These are phyloP conservation scores for Protonibea diacanthus DNA, from an alignment of 2,797 vertebrate genomes.

Conservation along the genomic window DNA sequence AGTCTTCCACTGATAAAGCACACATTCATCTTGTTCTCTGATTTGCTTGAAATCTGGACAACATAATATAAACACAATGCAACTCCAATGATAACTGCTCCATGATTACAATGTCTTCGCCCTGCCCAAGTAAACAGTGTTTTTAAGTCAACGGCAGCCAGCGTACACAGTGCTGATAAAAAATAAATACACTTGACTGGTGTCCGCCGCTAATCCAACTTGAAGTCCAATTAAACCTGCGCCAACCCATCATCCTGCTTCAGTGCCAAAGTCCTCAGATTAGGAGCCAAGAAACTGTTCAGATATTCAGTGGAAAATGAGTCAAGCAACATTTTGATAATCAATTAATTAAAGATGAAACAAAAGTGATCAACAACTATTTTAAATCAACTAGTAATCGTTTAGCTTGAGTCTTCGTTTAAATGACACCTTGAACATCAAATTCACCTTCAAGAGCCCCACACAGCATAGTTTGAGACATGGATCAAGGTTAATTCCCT, in stretches of 20 bases:
- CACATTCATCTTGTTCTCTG: neutral
- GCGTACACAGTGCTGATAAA: slow-evolving; percentile 20
- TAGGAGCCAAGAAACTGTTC: slow-evolving; percentile 7
- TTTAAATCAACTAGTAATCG: neutral
- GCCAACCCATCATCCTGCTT: neutral
- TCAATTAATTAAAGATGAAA: neutral
- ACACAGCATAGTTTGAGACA: too few relatives aligned
- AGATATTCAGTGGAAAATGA: slow-evolving; percentile 1
- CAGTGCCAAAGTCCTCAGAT: neutral
- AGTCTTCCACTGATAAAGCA: neutral
- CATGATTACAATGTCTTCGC: neutral
- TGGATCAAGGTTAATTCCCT: too few relatives aligned
- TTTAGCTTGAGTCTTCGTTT: neutral
- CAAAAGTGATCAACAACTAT: slow-evolving; percentile 1
- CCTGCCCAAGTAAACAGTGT: neutral
- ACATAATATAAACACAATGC: neutral
- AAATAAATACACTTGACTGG: slow-evolving; percentile 31
- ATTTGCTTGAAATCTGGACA: neutral
- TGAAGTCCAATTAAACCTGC: neutral
- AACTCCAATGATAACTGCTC: neutral
- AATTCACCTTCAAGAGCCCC: too few relatives aligned
- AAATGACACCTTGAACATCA: neutral
- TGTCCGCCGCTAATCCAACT: slow-evolving; percentile 4
- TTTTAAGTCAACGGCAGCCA: slow-evolving; percentile 12
- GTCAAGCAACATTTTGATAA: neutral